Evolutionary conservation across 1,140 invertebrate species (phyloP).

Genomic region (Nautilus pompilius): DNA sequence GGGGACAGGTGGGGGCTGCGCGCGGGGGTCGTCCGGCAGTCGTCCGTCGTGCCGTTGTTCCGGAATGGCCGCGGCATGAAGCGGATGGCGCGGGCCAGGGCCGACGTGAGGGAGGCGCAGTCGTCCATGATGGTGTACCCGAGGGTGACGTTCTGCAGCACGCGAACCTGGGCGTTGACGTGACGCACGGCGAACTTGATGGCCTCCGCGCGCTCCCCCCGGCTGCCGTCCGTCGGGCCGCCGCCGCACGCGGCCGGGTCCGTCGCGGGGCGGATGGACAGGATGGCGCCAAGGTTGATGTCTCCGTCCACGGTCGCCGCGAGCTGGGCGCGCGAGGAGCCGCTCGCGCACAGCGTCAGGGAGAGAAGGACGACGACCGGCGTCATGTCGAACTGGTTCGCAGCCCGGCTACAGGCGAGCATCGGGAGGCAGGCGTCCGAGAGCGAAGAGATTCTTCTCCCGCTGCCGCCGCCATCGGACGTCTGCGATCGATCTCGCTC

Average conservation of each 20-base stretch:
- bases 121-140: slow-evolving; percentile 25
- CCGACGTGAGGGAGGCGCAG: slow-evolving; percentile 21
- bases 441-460: too few relatives aligned
- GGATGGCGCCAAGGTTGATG: slow-evolving; percentile 26
- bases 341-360: slow-evolving; percentile 18
- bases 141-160: slow-evolving; percentile 22
- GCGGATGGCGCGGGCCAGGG: slow-evolving; percentile 24
- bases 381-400: too few relatives aligned
- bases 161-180: slow-evolving; percentile 18
- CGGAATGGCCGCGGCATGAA: slow-evolving; percentile 22
- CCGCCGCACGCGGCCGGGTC: slow-evolving; percentile 12
- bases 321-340: slow-evolving; percentile 7
- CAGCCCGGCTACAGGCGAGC: too few relatives aligned
- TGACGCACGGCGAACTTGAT: slow-evolving; percentile 22
- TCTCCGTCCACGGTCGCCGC: slow-evolving; percentile 13
- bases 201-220: slow-evolving; percentile 22
- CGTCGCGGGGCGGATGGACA: slow-evolving; percentile 20
- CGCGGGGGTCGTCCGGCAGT: neutral
- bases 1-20: neutral
- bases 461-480: too few relatives aligned
- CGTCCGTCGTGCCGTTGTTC: neutral
- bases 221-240: slow-evolving; percentile 7
- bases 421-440: too few relatives aligned
- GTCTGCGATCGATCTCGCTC: too few relatives aligned
- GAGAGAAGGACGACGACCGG: slow-evolving; percentile 1